Conservation (phyloP, 1,140 invertebrate genomes). For the Elymnias hypermnestra region DNA sequence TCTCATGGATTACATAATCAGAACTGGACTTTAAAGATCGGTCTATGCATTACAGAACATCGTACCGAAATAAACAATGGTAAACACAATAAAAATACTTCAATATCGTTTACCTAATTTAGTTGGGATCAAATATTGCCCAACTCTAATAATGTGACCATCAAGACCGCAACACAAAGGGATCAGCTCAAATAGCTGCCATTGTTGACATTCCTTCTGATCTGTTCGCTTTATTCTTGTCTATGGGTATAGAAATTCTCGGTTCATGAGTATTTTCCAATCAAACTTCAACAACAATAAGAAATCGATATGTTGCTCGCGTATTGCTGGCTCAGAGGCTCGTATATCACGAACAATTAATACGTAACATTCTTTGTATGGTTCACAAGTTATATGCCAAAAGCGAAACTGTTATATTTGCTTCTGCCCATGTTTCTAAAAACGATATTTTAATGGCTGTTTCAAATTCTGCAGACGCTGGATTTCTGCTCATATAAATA, state of each 20-base stretch:
- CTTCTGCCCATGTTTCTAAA: too few relatives aligned
- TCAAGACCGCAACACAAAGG: conserved; percentile 1
- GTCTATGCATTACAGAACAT: too few relatives aligned
- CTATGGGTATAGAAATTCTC: background rate
- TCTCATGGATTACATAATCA: too few relatives aligned
- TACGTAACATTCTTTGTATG: too few relatives aligned
- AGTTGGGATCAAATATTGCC: background rate
- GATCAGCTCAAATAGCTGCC: background rate
- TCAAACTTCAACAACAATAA: background rate
- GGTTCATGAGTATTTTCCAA: conserved; percentile 3
- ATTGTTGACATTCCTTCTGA: conserved; percentile 1
- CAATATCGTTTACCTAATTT: background rate
- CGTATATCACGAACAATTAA: background rate
- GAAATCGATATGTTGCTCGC: background rate
- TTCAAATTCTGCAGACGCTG: too few relatives aligned
- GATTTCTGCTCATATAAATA: too few relatives aligned
- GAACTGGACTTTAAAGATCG: too few relatives aligned
- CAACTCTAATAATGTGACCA: background rate
- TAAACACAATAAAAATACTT: too few relatives aligned
- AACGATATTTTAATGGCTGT: too few relatives aligned
- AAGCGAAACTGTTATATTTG: too few relatives aligned
- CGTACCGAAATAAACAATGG: too few relatives aligned
- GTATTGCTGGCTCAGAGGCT: background rate
- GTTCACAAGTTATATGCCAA: too few relatives aligned
- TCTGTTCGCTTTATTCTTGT: background rate